Percentiles rank a stretch among this genome's conserved stretches.
phyloP scores from a whole-genome alignment of 2,113 vertebrate genomes.

The Aegithalos caudatus region DNA sequence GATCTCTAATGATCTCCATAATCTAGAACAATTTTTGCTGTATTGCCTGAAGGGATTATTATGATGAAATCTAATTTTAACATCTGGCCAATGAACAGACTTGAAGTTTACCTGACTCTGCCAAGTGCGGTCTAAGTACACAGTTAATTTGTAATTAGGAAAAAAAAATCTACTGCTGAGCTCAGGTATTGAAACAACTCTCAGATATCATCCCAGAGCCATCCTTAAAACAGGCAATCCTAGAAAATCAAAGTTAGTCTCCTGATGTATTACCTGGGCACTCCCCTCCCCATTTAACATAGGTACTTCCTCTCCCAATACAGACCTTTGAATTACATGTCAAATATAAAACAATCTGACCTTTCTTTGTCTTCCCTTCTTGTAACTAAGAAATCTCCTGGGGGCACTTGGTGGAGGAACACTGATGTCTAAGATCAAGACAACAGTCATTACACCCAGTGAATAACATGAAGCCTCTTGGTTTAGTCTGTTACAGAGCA shows the following conservation, averaged over 20 bases:
- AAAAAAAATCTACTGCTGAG: not conserved
- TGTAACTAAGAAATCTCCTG: not conserved
- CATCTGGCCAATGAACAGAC: not conserved
- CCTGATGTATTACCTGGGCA: not conserved
- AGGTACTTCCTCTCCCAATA: not conserved
- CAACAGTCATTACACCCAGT: not conserved
- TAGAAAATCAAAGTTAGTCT: not conserved
- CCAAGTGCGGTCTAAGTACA: not conserved
- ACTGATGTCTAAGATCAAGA: not conserved
- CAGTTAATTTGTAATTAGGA: not conserved
- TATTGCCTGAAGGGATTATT: not conserved
- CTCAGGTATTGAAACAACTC: not conserved
- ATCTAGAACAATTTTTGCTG: not conserved
- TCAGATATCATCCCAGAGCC: not conserved
- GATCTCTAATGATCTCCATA: not conserved
- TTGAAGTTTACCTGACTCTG: not conserved
- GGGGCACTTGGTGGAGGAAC: not conserved
- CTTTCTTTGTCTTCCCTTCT: not conserved
- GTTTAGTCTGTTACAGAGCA: not conserved
- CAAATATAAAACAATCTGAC: not conserved
- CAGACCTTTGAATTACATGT: not conserved
- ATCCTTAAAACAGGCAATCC: not conserved
- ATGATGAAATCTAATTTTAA: not conserved
- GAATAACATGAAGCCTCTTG: not conserved
- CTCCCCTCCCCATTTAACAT: not conserved